Conservation (phyloP, 2,113 vertebrate genomes). For the Nycticebus coucang region DNA sequence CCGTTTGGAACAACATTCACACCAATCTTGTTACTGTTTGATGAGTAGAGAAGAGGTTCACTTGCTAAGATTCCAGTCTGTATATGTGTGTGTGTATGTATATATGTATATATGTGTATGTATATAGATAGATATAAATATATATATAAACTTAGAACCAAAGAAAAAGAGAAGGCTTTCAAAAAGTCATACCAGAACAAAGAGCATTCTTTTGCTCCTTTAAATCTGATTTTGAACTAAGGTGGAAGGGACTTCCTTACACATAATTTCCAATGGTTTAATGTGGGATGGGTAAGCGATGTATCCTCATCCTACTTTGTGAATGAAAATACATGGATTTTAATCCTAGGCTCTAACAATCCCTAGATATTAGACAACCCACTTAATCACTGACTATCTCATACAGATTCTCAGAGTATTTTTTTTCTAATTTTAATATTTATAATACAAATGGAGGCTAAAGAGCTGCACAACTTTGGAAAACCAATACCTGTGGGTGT, state of each 20-base stretch:
- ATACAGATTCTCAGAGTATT: neutral
- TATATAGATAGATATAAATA: too few relatives aligned
- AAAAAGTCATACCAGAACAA: conserved; percentile 59
- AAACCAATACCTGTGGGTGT: conserved; percentile 11
- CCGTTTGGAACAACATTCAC: neutral
- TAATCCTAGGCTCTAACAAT: conserved; percentile 18
- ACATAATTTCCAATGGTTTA: neutral
- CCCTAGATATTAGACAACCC: neutral
- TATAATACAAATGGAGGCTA: neutral
- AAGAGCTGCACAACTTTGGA: neutral
- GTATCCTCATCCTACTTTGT: neutral
- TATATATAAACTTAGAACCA: neutral
- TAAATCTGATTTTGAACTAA: conserved; percentile 66
- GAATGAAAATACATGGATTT: conserved; percentile 34
- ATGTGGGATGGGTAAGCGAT: neutral
- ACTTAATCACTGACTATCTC: neutral
- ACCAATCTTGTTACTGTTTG: conserved; percentile 3
- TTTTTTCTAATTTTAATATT: neutral
- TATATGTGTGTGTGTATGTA: neutral
- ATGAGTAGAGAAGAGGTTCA: conserved; percentile 40
- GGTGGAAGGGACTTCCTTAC: conserved; percentile 51
- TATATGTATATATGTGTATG: neutral
- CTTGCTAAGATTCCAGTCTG: neutral
- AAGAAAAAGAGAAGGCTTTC: conserved; percentile 59
- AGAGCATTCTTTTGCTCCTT: conserved; percentile 60